These are phyloP conservation scores for Andrena praecox DNA, from an alignment of 2,888 invertebrate genomes.

Conservation along the genomic window DNA sequence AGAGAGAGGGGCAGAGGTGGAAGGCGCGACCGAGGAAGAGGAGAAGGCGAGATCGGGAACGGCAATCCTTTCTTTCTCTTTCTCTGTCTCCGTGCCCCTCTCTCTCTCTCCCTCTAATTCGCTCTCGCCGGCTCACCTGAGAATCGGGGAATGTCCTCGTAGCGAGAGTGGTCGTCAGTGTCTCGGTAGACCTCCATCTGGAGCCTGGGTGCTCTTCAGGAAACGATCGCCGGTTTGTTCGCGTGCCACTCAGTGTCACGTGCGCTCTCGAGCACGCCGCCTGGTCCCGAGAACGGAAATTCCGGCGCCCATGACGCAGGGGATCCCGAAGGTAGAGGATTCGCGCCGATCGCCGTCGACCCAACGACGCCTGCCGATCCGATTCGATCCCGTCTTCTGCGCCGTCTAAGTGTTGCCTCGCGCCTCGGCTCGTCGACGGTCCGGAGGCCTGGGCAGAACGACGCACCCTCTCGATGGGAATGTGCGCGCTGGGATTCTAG, in stretches of 20 bases:
- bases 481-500: slow-evolving; percentile 10
- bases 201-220: slow-evolving; percentile 46
- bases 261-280: slow-evolving; percentile 19
- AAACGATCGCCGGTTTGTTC: slow-evolving; percentile 42
- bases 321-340: slow-evolving; percentile 33
- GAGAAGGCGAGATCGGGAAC: slow-evolving; percentile 51
- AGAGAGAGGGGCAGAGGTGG: slow-evolving; percentile 4
- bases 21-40: slow-evolving; percentile 45
- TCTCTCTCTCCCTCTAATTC: slow-evolving; percentile 25
- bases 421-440: not conserved
- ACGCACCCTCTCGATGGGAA: slow-evolving; percentile 4
- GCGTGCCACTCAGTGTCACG: slow-evolving; percentile 53
- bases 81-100: slow-evolving; percentile 6
- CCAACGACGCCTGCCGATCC: slow-evolving; percentile 8
- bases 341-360: slow-evolving; percentile 15
- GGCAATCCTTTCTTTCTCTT: slow-evolving; percentile 42
- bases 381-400: not conserved
- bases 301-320: slow-evolving; percentile 28
- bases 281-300: not conserved
- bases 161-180: slow-evolving; percentile 72
- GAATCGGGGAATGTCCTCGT: slow-evolving; percentile 71
- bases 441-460: slow-evolving; percentile 4
- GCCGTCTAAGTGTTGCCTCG: not conserved
- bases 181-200: slow-evolving; percentile 73
- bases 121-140: slow-evolving; percentile 57